Evolutionary conservation across 2,888 invertebrate genomes (phyloP), one percentile per base, ranked within the genome.

Genomic region (Ferdinandea cuprea): DNA sequence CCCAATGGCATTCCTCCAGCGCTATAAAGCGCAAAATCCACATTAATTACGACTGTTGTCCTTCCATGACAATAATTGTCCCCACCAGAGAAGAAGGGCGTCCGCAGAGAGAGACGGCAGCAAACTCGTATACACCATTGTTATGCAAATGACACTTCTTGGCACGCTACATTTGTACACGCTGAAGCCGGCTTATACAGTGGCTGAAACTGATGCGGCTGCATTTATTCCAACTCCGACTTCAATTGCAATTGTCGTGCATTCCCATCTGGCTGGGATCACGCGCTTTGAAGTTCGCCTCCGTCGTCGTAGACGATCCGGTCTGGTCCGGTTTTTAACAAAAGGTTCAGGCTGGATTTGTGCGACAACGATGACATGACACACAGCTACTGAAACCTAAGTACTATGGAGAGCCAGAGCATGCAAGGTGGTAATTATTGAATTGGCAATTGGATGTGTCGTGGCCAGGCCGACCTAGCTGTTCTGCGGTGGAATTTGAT

Each of bases 81-180:
- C 44, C n/a, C 52, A 63, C 44, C 65, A 44, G 37, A 50, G 44
- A 46, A 46, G 52, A 63, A 66, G 37, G 11, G 21, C 50, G 76
- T 50, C 68, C 35, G 28, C 15, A 48, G 15, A n/a, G 30, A 68
- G 50, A 44, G 46, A 58, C 15, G 56, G 32, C 42, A 25, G 19
- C 8, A 30, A 19, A 50, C 35, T 54, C 76, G 30, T 66, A n/a
- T n/a, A 56, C 28, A 19, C 85, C 74, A 90, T 90, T 90, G 90
- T 90, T 90, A 90, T 90, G 90, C 90, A 90, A 90, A 90, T 90
- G 89, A 89, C 89, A 89, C 87, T 87, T 86, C 87, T 88, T 87
- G 87, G 87, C 90, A 90, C 90, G 90, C 89, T 88, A 89, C 87
- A 88, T 86, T 85, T 87, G 69, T 59, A 56, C 72, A 76, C 73